Conservation (phyloP, 2,113 vertebrate genomes). For the Glareola pratincola region DNA sequence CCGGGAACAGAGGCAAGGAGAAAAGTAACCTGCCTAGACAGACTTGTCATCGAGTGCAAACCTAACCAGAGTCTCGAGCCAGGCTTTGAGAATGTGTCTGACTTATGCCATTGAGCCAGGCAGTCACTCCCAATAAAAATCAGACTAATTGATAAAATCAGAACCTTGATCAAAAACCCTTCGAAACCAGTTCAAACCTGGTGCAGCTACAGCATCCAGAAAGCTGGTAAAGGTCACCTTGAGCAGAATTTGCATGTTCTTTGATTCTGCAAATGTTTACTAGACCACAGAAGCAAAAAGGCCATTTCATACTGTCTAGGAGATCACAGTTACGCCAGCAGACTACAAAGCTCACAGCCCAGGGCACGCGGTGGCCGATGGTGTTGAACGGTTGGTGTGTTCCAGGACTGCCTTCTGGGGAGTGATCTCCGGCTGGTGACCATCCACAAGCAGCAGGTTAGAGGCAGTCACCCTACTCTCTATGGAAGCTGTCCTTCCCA, state of each 20-base stretch:
- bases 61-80: background rate
- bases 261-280: background rate
- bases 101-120: background rate
- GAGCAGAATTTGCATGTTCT: background rate
- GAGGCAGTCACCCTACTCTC: background rate
- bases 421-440: background rate
- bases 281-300: background rate
- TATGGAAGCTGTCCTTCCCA: background rate
- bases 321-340: background rate
- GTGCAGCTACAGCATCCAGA: background rate
- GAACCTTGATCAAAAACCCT: background rate
- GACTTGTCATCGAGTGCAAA: background rate
- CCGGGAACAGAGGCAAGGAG: background rate
- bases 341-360: background rate
- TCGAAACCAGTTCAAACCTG: background rate
- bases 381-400: background rate
- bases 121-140: background rate
- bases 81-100: background rate
- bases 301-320: background rate
- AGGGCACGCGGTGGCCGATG: accelerated
- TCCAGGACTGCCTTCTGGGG: background rate
- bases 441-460: background rate
- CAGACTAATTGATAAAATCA: background rate
- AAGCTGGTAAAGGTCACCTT: background rate
- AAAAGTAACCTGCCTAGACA: background rate